A percentile compares a stretch with the other conserved stretches of the same genome.
These are phyloP conservation scores for Aphelinus certus DNA, from an alignment of 1,140 invertebrate species.

Conservation along the genomic window DNA sequence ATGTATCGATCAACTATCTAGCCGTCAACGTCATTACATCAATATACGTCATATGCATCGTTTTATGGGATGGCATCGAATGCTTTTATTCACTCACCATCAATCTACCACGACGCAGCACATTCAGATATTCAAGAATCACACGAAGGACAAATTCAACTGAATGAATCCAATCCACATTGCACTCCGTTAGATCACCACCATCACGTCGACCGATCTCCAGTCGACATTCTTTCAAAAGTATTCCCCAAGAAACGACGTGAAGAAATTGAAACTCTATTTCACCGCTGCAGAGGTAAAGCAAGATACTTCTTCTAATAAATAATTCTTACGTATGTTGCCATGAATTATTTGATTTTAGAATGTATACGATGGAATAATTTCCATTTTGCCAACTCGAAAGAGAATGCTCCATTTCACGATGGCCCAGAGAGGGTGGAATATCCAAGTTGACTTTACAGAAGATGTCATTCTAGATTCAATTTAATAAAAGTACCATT, in stretches of 20 bases:
- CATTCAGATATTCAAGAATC: slow-evolving; percentile 58
- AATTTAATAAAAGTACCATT: too few species aligned
- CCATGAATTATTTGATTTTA: too few species aligned
- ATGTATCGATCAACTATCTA: slow-evolving; percentile 35
- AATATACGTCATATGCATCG: slow-evolving; percentile 55
- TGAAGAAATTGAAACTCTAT: slow-evolving; percentile 82
- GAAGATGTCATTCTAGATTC: too few species aligned
- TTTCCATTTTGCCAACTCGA: too few species aligned
- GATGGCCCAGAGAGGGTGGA: too few species aligned
- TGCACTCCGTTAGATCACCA: slow-evolving; percentile 59
- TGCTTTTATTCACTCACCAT: slow-evolving; percentile 62
- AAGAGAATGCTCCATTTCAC: too few species aligned
- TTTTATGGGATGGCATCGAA: slow-evolving; percentile 61
- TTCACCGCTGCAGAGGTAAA: slow-evolving; percentile 74
- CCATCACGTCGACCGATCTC: slow-evolving; percentile 68
- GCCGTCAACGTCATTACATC: slow-evolving; percentile 10
- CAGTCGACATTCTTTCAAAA: slow-evolving; percentile 78
- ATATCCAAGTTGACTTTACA: too few species aligned
- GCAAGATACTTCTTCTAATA: too few species aligned
- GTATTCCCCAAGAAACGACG: slow-evolving; percentile 88
- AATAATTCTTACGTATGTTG: too few species aligned
- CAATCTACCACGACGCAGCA: slow-evolving; percentile 62
- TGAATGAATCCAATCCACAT: slow-evolving; percentile 49
- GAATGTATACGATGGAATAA: too few species aligned
- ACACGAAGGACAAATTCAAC: slow-evolving; percentile 59